Evolutionary conservation across 2,113 vertebrate species (phyloP).

Genomic region (Percina caprodes): DNA sequence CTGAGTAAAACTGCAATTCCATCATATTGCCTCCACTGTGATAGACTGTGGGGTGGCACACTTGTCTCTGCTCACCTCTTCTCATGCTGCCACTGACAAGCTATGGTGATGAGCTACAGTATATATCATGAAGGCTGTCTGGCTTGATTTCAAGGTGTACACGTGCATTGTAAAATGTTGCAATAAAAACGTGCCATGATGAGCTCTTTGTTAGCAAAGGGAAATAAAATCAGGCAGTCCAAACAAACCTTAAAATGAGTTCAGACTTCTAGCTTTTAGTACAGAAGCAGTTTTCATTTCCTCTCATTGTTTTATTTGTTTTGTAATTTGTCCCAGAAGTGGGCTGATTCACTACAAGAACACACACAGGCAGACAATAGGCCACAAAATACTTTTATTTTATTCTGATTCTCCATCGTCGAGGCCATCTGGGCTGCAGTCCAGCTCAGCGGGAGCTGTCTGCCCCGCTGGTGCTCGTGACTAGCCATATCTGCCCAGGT

Average conservation of each 20-base stretch:
- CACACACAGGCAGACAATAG: neutral
- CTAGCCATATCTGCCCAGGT: conserved; percentile 18
- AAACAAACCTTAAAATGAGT: neutral
- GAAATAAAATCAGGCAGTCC: neutral
- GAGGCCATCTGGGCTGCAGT: neutral
- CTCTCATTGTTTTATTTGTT: neutral
- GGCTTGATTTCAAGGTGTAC: neutral
- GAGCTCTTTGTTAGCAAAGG: conserved; percentile 20
- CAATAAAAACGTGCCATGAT: conserved; percentile 20
- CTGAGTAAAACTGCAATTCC: conserved; percentile 46
- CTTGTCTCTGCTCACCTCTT: neutral
- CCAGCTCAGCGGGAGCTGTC: conserved; percentile 8
- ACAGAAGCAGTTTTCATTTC: neutral
- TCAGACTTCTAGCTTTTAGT: neutral
- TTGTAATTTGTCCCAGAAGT: neutral
- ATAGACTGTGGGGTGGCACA: conserved; percentile 6
- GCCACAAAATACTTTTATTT: neutral
- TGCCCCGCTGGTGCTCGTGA: neutral
- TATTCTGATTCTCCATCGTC: neutral
- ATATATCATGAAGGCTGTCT: neutral
- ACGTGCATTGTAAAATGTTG: conserved; percentile 13
- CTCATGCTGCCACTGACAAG: neutral
- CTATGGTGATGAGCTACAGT: neutral
- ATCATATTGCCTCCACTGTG: conserved; percentile 19
- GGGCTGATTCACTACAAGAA: neutral